Evolutionary conservation across 2,113 vertebrate genomes (phyloP).

Genomic region (Symphodus melops): DNA sequence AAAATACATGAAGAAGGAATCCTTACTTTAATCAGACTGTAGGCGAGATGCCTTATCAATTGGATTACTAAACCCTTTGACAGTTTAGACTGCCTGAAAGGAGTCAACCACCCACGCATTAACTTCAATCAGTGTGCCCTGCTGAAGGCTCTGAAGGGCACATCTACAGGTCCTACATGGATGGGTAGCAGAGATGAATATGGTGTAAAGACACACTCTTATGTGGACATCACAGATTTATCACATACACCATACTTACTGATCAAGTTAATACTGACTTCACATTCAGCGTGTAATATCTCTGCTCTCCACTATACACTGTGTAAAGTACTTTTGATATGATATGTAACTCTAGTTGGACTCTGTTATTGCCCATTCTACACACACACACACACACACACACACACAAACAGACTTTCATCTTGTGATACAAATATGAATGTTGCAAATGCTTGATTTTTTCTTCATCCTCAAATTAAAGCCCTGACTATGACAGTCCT

Average conservation of each 20-base stretch:
- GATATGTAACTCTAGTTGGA: conserved; percentile 43
- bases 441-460: conserved; percentile 5
- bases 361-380: conserved; percentile 26
- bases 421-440: neutral
- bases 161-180: conserved; percentile 25
- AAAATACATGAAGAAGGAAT: conserved; percentile 6
- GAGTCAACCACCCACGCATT: conserved; percentile 51
- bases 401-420: neutral
- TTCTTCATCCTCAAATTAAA: conserved; percentile 23
- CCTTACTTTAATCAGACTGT: conserved; percentile 28
- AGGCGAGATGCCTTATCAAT: conserved; percentile 37
- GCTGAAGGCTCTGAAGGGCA: conserved; percentile 63
- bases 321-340: conserved; percentile 62
- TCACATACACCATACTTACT: conserved; percentile 36
- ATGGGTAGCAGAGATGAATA: conserved; percentile 32
- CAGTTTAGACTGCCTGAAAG: conserved; percentile 34
- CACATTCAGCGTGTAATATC: conserved; percentile 52
- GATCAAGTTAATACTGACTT: conserved; percentile 51
- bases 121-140: conserved; percentile 63
- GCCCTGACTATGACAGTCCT: neutral
- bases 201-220: conserved; percentile 6
- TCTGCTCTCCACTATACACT: conserved; percentile 36
- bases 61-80: conserved; percentile 44
- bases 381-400: neutral
- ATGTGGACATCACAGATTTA: conserved; percentile 27